These are phyloP conservation scores for Pocillopora grandis DNA, from an alignment of 92 coral and sea anemone genomes.

Conservation along the genomic window DNA sequence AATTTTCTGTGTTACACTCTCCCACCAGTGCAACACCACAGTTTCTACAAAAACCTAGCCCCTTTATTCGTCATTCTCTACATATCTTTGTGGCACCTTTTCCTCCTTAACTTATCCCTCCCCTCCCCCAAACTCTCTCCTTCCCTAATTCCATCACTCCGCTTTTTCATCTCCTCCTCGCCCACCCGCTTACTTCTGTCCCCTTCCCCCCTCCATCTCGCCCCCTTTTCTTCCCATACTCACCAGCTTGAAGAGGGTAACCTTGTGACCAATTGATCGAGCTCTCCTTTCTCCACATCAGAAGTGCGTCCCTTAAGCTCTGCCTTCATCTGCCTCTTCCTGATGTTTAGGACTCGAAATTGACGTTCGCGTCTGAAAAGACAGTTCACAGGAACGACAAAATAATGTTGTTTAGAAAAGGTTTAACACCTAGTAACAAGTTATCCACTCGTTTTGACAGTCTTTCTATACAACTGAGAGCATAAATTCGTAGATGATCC, in stretches of 20 bases:
- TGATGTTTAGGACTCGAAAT: slow-evolving; percentile 65
- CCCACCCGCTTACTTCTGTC: neutral
- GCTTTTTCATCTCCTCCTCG: neutral
- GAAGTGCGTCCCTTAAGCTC: slow-evolving; percentile 72
- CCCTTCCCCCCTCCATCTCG: neutral
- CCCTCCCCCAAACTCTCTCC: neutral
- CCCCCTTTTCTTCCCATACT: neutral
- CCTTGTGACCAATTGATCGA: slow-evolving; percentile 45
- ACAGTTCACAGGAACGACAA: neutral
- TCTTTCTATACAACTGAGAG: too few species aligned
- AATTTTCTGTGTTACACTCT: too few species aligned
- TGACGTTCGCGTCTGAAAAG: slow-evolving; percentile 76
- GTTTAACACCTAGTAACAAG: too few species aligned
- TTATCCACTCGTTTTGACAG: too few species aligned
- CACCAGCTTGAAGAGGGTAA: slow-evolving; percentile 70
- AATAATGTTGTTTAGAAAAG: too few species aligned
- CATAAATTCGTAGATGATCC: too few species aligned
- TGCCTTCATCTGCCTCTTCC: slow-evolving; percentile 67
- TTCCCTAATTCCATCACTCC: neutral
- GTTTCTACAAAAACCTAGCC: too few species aligned
- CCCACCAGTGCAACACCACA: too few species aligned
- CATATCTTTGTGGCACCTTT: too few species aligned
- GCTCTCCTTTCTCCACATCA: slow-evolving; percentile 64
- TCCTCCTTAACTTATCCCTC: too few species aligned
- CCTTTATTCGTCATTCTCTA: too few species aligned